Evolutionary conservation across 2,888 invertebrate species (phyloP).

Genomic region (Rotaria socialis): DNA sequence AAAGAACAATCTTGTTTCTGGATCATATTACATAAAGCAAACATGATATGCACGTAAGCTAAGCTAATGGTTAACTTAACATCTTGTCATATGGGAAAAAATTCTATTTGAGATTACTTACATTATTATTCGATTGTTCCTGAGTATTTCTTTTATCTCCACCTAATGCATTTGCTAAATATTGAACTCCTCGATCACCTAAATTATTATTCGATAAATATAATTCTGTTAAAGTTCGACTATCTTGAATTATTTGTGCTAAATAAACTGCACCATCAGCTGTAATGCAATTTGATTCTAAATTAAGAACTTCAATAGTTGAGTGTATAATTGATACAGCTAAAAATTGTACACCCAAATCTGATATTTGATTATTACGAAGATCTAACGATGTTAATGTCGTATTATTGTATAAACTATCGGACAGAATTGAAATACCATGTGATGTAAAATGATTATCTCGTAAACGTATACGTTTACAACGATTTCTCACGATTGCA

Average conservation of each 20-base stretch:
- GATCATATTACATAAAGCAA: too few relatives aligned
- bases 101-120: background rate
- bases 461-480: background rate
- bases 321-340: background rate
- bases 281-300: background rate
- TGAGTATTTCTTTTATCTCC: background rate
- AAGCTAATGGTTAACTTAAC: too few relatives aligned
- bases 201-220: conserved; percentile 12
- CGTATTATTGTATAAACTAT: background rate
- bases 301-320: conserved; percentile 1
- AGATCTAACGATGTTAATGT: background rate
- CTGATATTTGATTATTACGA: background rate
- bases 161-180: background rate
- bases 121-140: background rate
- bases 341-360: background rate
- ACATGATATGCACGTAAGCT: too few relatives aligned
- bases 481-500: background rate
- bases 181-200: background rate
- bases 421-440: background rate
- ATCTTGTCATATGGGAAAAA: too few relatives aligned
- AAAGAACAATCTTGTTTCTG: too few relatives aligned
- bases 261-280: background rate
- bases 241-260: background rate
- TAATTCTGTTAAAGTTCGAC: conserved; percentile 4
- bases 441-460: background rate